A percentile compares a stretch with the other conserved stretches of the same genome.
Conservation (phyloP, 2,113 vertebrate genomes). For the Solea solea region DNA sequence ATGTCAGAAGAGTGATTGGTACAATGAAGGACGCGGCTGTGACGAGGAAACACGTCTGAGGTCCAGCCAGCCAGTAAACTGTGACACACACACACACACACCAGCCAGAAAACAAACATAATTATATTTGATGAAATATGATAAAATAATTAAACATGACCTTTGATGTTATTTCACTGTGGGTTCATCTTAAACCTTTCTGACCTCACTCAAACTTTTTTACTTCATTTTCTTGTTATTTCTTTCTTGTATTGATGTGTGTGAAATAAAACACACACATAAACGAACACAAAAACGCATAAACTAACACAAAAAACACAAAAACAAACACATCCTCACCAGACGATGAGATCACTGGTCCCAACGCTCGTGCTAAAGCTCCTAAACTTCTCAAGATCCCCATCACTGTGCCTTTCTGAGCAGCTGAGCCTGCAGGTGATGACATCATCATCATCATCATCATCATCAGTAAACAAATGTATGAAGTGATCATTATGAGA, state of each 20-base stretch:
- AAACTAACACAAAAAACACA: too few species aligned
- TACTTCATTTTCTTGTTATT: too few species aligned
- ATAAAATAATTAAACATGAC: too few species aligned
- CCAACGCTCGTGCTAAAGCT: constrained; percentile 89
- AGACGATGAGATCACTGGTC: constrained; percentile 88
- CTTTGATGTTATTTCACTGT: too few species aligned
- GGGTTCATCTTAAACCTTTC: too few species aligned
- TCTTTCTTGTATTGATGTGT: background rate
- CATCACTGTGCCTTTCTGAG: constrained; percentile 95
- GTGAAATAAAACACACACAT: background rate
- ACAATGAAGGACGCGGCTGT: constrained; percentile 85
- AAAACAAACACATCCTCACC: constrained; percentile 66
- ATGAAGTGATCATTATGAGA: too few species aligned
- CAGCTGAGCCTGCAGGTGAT: constrained; percentile 80
- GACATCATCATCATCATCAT: too few species aligned
- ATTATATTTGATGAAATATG: background rate
- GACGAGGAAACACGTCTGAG: constrained; percentile 85
- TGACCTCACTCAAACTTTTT: too few species aligned
- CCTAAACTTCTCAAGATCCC: constrained; percentile 94
- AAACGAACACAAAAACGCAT: too few species aligned
- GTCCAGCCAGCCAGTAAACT: constrained; percentile 96
- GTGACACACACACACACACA: constrained; percentile 44
- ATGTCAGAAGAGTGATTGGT: constrained; percentile 84
- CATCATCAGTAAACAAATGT: too few species aligned
- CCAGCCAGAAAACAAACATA: background rate